A percentile compares a stretch with the other conserved stretches of the same genome.
Evolutionary conservation across 2,113 vertebrate species (phyloP).

Genomic region (Otocyon megalotis): DNA sequence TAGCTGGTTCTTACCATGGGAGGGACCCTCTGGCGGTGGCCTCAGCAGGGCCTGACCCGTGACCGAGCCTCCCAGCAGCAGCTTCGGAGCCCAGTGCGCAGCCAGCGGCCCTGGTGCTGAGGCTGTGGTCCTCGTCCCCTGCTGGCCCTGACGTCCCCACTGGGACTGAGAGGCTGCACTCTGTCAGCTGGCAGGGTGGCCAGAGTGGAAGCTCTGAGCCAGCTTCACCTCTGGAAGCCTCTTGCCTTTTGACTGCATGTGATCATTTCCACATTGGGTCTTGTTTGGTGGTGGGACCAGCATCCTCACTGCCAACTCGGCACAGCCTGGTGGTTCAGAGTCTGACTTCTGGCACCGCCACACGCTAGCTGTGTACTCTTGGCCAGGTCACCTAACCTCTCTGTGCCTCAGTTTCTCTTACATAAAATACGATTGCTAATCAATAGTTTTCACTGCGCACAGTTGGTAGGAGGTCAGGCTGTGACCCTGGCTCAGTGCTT

Average conservation of each 20-base stretch:
- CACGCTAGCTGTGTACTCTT: not conserved
- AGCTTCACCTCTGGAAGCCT: not conserved
- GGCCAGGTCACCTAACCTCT: not conserved
- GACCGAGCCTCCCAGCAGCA: not conserved
- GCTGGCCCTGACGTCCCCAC: not conserved
- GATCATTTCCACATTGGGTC: not conserved
- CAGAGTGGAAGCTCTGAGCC: accelerated
- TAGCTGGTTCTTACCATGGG: no score
- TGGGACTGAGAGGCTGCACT: not conserved
- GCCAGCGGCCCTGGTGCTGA: not conserved
- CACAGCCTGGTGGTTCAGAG: not conserved
- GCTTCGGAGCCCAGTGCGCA: no score
- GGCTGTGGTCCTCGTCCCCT: not conserved
- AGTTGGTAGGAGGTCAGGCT: accelerated
- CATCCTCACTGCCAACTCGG: not conserved
- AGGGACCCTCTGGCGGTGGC: not conserved
- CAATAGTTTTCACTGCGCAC: accelerated
- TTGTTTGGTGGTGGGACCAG: not conserved
- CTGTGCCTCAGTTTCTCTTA: not conserved
- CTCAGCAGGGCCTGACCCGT: not conserved
- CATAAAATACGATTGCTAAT: not conserved
- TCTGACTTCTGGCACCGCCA: not conserved
- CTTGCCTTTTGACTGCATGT: not conserved
- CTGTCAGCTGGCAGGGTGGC: not conserved
- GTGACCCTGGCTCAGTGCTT: no score